Evolutionary conservation across 2,797 vertebrate genomes (phyloP).

Genomic region (Anolis apletophallus): DNA sequence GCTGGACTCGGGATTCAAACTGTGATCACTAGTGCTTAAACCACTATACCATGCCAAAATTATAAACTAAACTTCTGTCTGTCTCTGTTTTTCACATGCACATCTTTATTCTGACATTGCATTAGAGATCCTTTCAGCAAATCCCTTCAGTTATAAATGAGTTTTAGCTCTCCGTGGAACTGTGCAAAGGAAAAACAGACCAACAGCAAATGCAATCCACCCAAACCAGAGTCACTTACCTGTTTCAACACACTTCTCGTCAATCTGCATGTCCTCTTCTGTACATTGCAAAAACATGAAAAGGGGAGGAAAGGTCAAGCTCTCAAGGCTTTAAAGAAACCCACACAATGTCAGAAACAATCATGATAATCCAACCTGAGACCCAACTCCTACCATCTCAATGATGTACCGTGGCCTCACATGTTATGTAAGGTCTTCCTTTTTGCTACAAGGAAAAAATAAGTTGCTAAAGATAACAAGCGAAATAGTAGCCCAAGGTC

Average conservation of each 20-base stretch:
- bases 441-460: conserved; percentile 26
- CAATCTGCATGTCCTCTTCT: conserved; percentile 92
- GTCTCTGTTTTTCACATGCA: background rate
- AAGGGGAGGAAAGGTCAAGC: conserved; percentile 39
- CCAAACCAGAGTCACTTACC: conserved; percentile 78
- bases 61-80: background rate
- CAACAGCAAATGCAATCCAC: background rate
- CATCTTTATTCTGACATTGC: background rate
- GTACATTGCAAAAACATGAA: conserved; percentile 48
- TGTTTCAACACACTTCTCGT: conserved; percentile 93
- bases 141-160: background rate
- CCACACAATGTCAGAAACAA: conserved; percentile 20
- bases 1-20: too few relatives aligned
- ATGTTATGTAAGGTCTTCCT: background rate
- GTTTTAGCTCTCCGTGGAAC: conserved; percentile 32
- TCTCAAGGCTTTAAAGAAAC: conserved; percentile 18
- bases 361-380: background rate
- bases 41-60: background rate
- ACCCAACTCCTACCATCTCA: conserved; percentile 32
- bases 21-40: too few relatives aligned
- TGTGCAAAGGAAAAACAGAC: conserved; percentile 15
- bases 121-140: background rate
- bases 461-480: background rate
- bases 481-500: background rate
- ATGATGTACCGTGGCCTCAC: background rate